Evolutionary conservation across 2,888 invertebrate genomes (phyloP).

Genomic region (Drosophila buzzatii): DNA sequence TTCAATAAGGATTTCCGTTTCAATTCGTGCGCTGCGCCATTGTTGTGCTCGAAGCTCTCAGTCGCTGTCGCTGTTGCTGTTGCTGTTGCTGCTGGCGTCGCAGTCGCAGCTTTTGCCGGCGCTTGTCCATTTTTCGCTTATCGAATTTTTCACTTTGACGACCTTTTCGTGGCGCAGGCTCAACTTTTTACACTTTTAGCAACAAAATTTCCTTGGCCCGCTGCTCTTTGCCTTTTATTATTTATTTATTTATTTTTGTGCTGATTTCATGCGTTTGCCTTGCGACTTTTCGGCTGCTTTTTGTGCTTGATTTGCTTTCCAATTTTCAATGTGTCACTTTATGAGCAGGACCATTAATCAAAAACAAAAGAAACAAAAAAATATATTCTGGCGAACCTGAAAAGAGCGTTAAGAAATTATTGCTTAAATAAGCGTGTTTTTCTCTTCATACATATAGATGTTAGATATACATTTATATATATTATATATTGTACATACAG

Average conservation of each 20-base stretch:
- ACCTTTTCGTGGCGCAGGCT: constrained; percentile 66
- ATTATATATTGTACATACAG: not conserved
- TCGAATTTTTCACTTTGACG: constrained; percentile 78
- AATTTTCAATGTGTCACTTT: constrained; percentile 81
- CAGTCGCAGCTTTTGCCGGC: constrained; percentile 27
- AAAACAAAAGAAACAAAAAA: constrained; percentile 45
- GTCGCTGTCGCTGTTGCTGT: constrained; percentile 5
- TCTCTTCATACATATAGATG: constrained; percentile 5
- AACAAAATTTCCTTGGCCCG: constrained; percentile 50
- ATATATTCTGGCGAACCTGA: constrained; percentile 33
- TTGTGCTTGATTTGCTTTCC: constrained; percentile 79
- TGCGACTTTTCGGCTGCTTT: constrained; percentile 67
- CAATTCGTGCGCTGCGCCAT: constrained; percentile 76
- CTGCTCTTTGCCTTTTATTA: constrained; percentile 32
- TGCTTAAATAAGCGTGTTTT: constrained; percentile 78
- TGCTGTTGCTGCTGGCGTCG: constrained; percentile 5
- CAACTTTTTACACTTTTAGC: constrained; percentile 78
- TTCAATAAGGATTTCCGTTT: constrained; percentile 84
- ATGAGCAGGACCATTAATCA: constrained; percentile 78
- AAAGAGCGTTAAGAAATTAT: constrained; percentile 72
- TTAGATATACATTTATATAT: not conserved
- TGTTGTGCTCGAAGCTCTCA: constrained; percentile 34
- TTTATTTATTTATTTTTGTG: constrained; percentile 63
- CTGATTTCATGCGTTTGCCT: constrained; percentile 75
- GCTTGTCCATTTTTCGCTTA: constrained; percentile 67